Percentiles rank a stretch among this genome's conserved stretches.
phyloP scores from a whole-genome alignment of 2,888 invertebrate genomes.

The Pheosia tremula region DNA sequence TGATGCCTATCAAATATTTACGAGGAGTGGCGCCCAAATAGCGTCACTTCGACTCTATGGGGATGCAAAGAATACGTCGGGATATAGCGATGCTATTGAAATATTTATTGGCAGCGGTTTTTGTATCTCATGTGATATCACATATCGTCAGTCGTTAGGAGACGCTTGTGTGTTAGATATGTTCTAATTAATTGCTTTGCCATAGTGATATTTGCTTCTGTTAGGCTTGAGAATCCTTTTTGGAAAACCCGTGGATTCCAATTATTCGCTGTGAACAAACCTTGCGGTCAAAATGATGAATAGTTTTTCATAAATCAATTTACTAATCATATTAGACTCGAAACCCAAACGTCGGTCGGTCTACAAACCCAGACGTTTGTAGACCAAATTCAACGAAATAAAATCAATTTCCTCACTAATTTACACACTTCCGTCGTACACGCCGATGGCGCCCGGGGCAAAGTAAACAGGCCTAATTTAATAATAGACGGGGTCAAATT shows the following conservation, averaged over 20 bases:
- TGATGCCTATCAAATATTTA: slow-evolving; percentile 50
- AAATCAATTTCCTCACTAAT: slow-evolving; percentile 36
- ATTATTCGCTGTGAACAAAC: too few relatives aligned
- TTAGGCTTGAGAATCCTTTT: too few relatives aligned
- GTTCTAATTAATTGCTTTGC: too few relatives aligned
- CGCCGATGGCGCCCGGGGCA: slow-evolving; percentile 25
- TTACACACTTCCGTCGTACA: slow-evolving; percentile 25
- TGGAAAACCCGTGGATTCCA: too few relatives aligned
- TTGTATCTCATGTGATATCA: slow-evolving; percentile 32
- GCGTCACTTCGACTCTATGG: slow-evolving; percentile 22
- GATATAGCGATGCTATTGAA: slow-evolving; percentile 34
- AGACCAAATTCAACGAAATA: slow-evolving; percentile 12
- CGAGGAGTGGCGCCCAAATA: slow-evolving; percentile 31
- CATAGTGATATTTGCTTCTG: too few relatives aligned
- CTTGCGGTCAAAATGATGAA: not conserved
- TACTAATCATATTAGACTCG: not conserved
- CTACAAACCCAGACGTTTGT: not conserved
- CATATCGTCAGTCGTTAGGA: slow-evolving; percentile 32
- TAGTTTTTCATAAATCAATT: not conserved
- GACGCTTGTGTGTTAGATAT: not conserved
- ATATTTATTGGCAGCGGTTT: slow-evolving; percentile 37
- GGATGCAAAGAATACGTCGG: slow-evolving; percentile 32
- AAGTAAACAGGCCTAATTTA: slow-evolving; percentile 54
- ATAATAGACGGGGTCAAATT: slow-evolving; percentile 52
- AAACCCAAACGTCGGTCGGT: not conserved